phyloP scores from a whole-genome alignment of 2,888 invertebrate genomes.

The Hylaea fasciaria region DNA sequence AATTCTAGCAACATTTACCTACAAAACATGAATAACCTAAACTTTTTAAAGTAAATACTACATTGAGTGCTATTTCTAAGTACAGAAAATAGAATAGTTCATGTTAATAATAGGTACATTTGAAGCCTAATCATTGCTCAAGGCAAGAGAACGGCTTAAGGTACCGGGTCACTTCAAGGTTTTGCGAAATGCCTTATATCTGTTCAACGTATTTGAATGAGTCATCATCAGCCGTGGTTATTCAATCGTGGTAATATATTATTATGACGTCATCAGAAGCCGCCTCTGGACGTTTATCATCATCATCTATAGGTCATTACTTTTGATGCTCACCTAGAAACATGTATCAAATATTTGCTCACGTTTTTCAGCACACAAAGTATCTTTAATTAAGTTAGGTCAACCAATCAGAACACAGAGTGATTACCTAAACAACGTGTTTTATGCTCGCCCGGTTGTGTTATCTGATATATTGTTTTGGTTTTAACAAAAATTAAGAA shows the following conservation, averaged over 20 bases:
- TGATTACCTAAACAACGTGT: neutral
- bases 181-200: constrained; percentile 53
- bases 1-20: no score
- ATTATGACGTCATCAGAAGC: constrained; percentile 11
- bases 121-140: constrained; percentile 67
- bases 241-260: constrained; percentile 5
- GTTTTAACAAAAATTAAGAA: neutral
- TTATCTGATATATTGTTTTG: neutral
- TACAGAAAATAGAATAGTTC: constrained; percentile 14
- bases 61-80: constrained; percentile 10
- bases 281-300: neutral
- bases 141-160: constrained; percentile 71
- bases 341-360: neutral
- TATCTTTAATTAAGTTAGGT: no score
- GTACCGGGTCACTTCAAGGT: constrained; percentile 51
- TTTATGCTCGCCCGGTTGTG: neutral
- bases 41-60: constrained; percentile 6
- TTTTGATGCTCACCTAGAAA: neutral
- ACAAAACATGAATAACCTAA: constrained; percentile 1
- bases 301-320: neutral
- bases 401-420: no score
- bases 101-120: constrained; percentile 47
- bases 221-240: constrained; percentile 24
- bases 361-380: no score
- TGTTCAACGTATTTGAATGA: constrained; percentile 34